phyloP scores from a whole-genome alignment of 2,888 invertebrate genomes.

The Rhagium mordax region DNA sequence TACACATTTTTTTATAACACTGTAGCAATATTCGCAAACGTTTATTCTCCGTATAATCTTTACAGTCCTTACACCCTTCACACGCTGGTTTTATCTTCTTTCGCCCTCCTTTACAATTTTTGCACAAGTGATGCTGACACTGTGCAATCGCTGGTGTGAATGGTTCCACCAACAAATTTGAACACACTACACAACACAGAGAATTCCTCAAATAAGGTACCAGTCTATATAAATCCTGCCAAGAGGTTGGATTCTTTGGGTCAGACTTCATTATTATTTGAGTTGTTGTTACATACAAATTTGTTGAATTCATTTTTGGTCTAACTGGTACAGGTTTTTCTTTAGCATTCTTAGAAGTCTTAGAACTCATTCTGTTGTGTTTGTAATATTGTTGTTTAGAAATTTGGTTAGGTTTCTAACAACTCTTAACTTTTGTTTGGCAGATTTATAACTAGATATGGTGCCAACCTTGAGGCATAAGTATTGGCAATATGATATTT shows the following conservation, averaged over 20 bases:
- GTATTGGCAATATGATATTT: too few species aligned
- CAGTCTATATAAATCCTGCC: slow-evolving; percentile 87
- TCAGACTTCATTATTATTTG: slow-evolving; percentile 85
- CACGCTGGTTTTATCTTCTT: slow-evolving; percentile 90
- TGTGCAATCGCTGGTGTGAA: slow-evolving; percentile 83
- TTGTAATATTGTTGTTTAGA: slow-evolving; percentile 15
- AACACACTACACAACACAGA: slow-evolving; percentile 92
- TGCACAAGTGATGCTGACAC: slow-evolving; percentile 93
- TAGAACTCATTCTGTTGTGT: slow-evolving; percentile 8
- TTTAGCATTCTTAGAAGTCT: slow-evolving; percentile 35
- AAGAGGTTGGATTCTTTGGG: slow-evolving; percentile 79
- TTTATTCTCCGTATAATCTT: slow-evolving; percentile 86
- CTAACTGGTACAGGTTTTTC: slow-evolving; percentile 34
- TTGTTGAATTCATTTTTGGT: slow-evolving; percentile 82
- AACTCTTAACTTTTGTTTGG: background rate
- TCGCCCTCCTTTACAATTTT: slow-evolving; percentile 85
- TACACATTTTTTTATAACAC: slow-evolving; percentile 92
- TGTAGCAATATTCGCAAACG: slow-evolving; percentile 86
- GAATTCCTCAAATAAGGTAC: slow-evolving; percentile 90
- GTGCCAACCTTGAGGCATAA: background rate
- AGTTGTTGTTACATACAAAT: slow-evolving; percentile 87
- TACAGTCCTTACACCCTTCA: slow-evolving; percentile 88
- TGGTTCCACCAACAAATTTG: slow-evolving; percentile 86
- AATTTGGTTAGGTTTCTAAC: slow-evolving; percentile 42
- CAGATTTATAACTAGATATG: background rate